Conservation (phyloP, 2,797 vertebrate genomes). For the Galago senegalensis region DNA sequence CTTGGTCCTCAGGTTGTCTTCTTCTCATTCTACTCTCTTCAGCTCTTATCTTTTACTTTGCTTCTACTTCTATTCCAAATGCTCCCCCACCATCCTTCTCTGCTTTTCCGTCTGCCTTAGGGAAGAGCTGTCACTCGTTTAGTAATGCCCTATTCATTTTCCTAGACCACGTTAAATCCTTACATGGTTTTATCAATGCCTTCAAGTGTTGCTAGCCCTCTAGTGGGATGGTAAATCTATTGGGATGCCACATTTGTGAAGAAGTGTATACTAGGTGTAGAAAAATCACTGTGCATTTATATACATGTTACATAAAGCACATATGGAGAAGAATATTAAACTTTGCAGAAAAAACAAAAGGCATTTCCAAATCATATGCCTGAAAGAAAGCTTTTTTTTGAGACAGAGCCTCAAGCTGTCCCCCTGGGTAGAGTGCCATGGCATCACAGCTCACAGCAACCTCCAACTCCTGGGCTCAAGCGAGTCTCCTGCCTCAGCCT, state of each 20-base stretch:
- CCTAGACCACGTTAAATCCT: constrained; percentile 6
- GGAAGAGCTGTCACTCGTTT: background rate
- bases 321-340: constrained; percentile 23
- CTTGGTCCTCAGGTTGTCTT: background rate
- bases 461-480: no score
- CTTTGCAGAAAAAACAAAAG: constrained; percentile 53
- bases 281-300: background rate
- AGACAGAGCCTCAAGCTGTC: no score
- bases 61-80: background rate
- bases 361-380: constrained; percentile 44
- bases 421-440: no score
- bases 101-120: background rate
- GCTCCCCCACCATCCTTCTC: background rate
- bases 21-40: constrained; percentile 9
- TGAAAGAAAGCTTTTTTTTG: background rate
- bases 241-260: background rate
- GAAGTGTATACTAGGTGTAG: background rate
- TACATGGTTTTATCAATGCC: constrained; percentile 44
- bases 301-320: background rate
- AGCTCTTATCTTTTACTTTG: constrained; percentile 51
- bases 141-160: constrained; percentile 21
- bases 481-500: no score
- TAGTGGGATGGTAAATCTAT: constrained; percentile 10
- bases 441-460: no score
- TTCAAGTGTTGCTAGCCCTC: constrained; percentile 16